These are phyloP conservation scores for Apeltes quadracus DNA, from an alignment of 2,113 vertebrate species.

Conservation along the genomic window DNA sequence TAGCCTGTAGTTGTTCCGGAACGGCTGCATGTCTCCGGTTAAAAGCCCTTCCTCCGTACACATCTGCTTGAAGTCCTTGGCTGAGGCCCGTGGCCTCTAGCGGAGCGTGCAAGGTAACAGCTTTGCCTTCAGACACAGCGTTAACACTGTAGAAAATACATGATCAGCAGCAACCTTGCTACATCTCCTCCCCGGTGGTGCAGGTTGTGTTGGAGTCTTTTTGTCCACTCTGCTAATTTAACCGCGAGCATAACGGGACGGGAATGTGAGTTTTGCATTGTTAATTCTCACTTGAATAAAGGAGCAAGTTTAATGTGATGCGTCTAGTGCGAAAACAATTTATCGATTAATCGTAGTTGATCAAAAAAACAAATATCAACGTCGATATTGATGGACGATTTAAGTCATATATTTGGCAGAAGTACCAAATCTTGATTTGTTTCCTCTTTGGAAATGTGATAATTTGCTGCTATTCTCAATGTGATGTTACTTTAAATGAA, in stretches of 20 bases:
- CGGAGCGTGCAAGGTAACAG: conserved; percentile 47
- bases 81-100: conserved; percentile 30
- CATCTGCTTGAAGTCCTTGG: conserved; percentile 51
- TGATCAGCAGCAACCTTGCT: conserved; percentile 46
- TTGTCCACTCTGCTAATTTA: conserved; percentile 28
- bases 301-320: background rate
- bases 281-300: conserved; percentile 2
- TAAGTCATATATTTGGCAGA: background rate
- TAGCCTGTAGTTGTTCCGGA: conserved; percentile 38
- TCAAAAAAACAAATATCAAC: background rate
- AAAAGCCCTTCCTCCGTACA: conserved; percentile 51
- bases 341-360: background rate
- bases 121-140: conserved; percentile 43
- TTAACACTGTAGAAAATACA: conserved; percentile 29
- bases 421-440: background rate
- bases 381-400: background rate
- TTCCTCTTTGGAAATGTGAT: background rate
- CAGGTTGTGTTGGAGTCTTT: conserved; percentile 15
- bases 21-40: conserved; percentile 22
- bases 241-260: conserved; percentile 6
- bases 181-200: conserved; percentile 29
- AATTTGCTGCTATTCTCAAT: background rate
- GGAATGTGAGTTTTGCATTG: background rate
- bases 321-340: background rate
- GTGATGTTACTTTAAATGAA: background rate